Base-by-base conservation (phyloP, 2,888 invertebrate species). In the Mimachlamys varia region DNA sequence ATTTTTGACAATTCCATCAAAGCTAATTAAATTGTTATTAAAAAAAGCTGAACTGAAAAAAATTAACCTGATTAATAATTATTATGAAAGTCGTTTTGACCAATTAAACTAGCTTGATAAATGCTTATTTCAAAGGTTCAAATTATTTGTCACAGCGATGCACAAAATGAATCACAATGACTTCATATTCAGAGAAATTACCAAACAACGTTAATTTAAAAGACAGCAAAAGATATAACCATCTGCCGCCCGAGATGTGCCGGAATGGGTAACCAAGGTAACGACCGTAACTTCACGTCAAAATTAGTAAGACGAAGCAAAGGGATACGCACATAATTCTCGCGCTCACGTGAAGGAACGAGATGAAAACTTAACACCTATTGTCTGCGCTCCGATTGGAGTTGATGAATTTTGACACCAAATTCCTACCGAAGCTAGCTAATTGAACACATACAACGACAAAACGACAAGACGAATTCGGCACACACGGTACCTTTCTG, bases 351-450 rank as follows among this genome's bases (percentile, higher is more conserved):
- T 76, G 76, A 33, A 12, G 33, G 15, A 76, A 76, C 76, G 7
- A 33, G 76, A 76, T 76, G 76, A 76, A 76, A 76, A 76, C 33
- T 10, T 76, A 12, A 76, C 76, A 76, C 76, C 33, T 76, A 12
- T 12, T 0, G 22, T 58, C 22, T 22, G 58, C n/a, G 58, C 58
- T 7, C 15, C 33, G 76, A 33, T 13, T 76, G 76, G 33, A 33
- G 33, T 13, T 76, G 76, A 76, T 76, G 76, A 33, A 76, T 76
- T 76, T 76, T 76, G 76, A 76, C 76, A 15, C 76, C 76, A 33
- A 76, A 19, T 33, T 76, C 76, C 33, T 76, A 33, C 76, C 33
- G 15, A 4, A 33, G 33, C 19, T 13, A 76, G 76, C 76, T 76
- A 76, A 76, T 76, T 76, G 27, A 76, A 76, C 33, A 76, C 33